Base-by-base conservation (phyloP, 1,140 invertebrate species). In the Drosophila pruinosa region DNA sequence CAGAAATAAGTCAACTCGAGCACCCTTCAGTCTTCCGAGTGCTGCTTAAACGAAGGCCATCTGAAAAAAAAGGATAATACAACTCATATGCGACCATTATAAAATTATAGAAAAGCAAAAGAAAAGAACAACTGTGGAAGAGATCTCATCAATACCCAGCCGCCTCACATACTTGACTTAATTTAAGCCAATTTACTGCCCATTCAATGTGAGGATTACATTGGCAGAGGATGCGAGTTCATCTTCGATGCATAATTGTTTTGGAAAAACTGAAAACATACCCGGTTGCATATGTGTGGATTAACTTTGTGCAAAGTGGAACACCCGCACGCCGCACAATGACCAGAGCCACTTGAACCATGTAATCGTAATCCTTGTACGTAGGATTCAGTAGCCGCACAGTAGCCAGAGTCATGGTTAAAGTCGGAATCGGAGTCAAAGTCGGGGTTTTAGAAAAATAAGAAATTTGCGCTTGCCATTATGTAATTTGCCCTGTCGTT, bases 111-210 rank as follows among this genome's bases (percentile, higher is more conserved):
- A 64, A 59, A 17, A 24, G 48, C 19, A 31, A 24, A 50, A 39
- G 36, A 57, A 14, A 1, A 15, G 26, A 15, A n/a, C 3, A 15
- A 19, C 17, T 14, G 41, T 4, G 43, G 50, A 10, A 19, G 26
- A 36, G 39, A 34, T 56, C 65, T 59, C 36, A 10, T 47, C 56
- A 54, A 39, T 53, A n/a, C 28, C 70, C 17, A 38, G 56, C 38
- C 36, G 68, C 22, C 74, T 65, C 56, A 75, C 82, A 88, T 82
- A 88, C 82, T 88, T 88, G 82, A 88, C 82, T 88, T 88, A 88
- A 88, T 88, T 81, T 88, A 88, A 88, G 83, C 82, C 82, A 88
- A 88, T 88, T 88, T 82, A 75, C 59, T 65, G 70, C 50, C 59
- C 73, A 86, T 86, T 81, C 56, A 88, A 54, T 57, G 64, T 43